Base-by-base conservation (phyloP, 2,888 invertebrate genomes). In the Malacosoma neustria region DNA sequence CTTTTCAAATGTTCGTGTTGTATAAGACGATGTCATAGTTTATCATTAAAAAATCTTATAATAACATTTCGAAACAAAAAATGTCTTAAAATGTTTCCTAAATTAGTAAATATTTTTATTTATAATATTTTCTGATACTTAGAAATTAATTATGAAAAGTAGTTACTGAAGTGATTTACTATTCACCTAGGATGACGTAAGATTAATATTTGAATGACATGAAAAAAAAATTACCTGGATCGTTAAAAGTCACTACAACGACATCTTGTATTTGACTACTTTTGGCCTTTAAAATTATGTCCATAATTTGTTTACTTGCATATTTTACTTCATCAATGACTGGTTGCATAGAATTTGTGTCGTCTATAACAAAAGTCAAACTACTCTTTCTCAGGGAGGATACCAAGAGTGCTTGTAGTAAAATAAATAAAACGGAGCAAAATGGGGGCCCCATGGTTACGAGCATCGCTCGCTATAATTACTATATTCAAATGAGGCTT, bases 281-380 rank as follows among this genome's bases (percentile, higher is more conserved):
- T 6, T 52, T 49, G 1, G 49, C 51, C 6, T 47, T 42, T 2
- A 49, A 32, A 1, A 61, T 51, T 0, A 51, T 47, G 30, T 61
- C 48, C 37, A 62, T 59, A 29, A 66, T 47, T 14, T 45, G 14
- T 9, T 47, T 39, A 1, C 53, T 47, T 35, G 49, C 45, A 1
- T 13, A 5, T 40, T 49, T 58, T 1, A 67, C 62, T 42, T 48
- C 35, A 0, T 32, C 11, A n/a, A 62, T 61, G 22, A 64, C 66
- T 3, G 43, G 4, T 0, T 0, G 0, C 70, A 71, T 71, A 1
- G 69, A 69, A 0, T 0, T 3, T 1, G 70, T 68, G 5, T 58
- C 51, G 30, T 71, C 70, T 3, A 69, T 65, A 1, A 62, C 63
- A 37, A 69, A 65, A 2, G 57, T 54, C 4, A 71, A 48, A 42